Percentiles rank a stretch among this genome's conserved stretches.
Conservation (phyloP, 1,140 invertebrate species). For the Drosophila orena region DNA sequence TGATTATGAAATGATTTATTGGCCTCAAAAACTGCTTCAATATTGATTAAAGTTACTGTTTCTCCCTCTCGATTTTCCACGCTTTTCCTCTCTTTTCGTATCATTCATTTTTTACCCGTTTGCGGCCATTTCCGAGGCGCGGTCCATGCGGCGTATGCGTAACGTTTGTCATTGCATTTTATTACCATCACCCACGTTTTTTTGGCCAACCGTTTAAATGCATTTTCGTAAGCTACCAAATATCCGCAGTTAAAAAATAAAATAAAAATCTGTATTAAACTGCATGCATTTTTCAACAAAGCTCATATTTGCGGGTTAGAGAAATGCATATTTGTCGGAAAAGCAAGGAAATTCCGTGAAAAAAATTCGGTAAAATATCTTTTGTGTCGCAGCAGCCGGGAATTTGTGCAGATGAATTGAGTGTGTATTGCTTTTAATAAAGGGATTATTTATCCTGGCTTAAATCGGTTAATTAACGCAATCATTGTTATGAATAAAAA, state of each 20-base stretch:
- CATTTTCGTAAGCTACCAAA: conserved; percentile 62
- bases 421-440: conserved; percentile 28
- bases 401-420: conserved; percentile 24
- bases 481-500: conserved; percentile 22
- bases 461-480: conserved; percentile 43
- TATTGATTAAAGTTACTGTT: conserved; percentile 78
- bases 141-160: conserved; percentile 53
- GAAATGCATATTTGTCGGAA: conserved; percentile 32
- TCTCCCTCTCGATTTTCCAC: neutral
- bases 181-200: conserved; percentile 26
- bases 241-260: conserved; percentile 44
- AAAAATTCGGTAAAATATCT: conserved; percentile 29
- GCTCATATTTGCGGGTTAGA: conserved; percentile 37
- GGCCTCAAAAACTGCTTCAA: conserved; percentile 82
- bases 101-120: conserved; percentile 18
- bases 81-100: conserved; percentile 1
- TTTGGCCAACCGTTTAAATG: conserved; percentile 53
- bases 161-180: conserved; percentile 57
- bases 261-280: conserved; percentile 7
- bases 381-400: conserved; percentile 12
- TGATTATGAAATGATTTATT: conserved; percentile 83
- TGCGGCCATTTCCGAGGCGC: conserved; percentile 47
- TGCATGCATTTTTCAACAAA: conserved; percentile 15
- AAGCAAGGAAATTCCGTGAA: conserved; percentile 9
- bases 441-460: conserved; percentile 25